Evolutionary conservation across 1,140 invertebrate genomes (phyloP).

Genomic region (Antheraea mylitta): DNA sequence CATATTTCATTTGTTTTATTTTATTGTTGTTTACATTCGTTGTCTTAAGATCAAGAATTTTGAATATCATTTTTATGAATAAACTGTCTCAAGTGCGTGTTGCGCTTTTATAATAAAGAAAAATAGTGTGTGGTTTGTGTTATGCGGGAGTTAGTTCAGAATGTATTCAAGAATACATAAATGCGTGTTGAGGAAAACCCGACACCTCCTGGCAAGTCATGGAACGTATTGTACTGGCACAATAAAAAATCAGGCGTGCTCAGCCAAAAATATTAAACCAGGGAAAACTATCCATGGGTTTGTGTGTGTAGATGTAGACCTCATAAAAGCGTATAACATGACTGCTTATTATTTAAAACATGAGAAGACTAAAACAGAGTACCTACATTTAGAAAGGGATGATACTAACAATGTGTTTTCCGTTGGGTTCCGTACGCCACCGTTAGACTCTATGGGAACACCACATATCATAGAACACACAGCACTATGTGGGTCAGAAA

Average conservation of each 20-base stretch:
- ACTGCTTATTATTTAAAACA: conserved; percentile 88
- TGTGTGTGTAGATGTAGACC: conserved; percentile 80
- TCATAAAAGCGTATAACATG: conserved; percentile 87
- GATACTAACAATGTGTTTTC: conserved; percentile 96
- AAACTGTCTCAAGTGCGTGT: too few relatives aligned
- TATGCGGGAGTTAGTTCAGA: conserved; percentile 50
- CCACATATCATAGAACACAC: conserved; percentile 97
- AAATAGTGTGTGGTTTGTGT: conserved; percentile 59
- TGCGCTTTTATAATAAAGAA: conserved; percentile 13
- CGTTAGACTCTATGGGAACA: conserved; percentile 92
- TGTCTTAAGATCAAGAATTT: conserved; percentile 5
- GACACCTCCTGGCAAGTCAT: conserved; percentile 31
- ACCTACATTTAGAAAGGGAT: conserved; percentile 92
- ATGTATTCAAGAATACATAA: conserved; percentile 69
- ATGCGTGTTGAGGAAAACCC: conserved; percentile 30
- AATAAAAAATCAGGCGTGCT: conserved; percentile 58
- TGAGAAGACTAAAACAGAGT: conserved; percentile 89
- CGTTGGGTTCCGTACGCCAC: conserved; percentile 93
- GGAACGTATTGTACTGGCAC: conserved; percentile 45
- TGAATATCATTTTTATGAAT: too few relatives aligned
- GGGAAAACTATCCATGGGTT: conserved; percentile 84
- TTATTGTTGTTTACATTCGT: too few relatives aligned
- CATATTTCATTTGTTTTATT: conserved; percentile 45
- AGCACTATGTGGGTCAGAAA: conserved; percentile 92
- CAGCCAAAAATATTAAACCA: conserved; percentile 60